Evolutionary conservation across 2,797 vertebrate genomes (phyloP).

Genomic region (Enteromius paludinosus): DNA sequence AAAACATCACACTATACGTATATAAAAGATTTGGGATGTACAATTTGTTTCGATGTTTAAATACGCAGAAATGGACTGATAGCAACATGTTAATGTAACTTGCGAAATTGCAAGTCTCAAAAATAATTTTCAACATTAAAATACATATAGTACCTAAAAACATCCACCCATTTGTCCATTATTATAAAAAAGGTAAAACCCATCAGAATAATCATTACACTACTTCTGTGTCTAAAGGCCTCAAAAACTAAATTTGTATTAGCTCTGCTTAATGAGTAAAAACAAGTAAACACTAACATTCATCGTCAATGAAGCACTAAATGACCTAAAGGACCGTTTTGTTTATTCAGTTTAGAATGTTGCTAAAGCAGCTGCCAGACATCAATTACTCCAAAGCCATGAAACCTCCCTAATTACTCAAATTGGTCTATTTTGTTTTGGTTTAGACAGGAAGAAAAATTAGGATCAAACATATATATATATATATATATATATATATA

Average conservation of each 20-base stretch:
- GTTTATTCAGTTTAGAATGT: constrained; percentile 31
- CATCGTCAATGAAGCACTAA: background rate
- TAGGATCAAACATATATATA: background rate
- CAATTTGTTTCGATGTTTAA: background rate
- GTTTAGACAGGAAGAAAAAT: background rate
- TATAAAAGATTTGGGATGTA: background rate
- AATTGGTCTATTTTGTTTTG: constrained; percentile 30
- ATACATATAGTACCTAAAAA: background rate
- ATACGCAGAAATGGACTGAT: background rate
- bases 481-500: too few species aligned
- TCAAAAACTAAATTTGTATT: background rate
- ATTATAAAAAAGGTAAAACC: background rate
- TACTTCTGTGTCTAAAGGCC: background rate
- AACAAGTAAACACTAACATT: constrained; percentile 3
- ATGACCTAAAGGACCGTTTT: constrained; percentile 20
- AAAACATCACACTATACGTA: background rate
- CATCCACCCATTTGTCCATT: background rate
- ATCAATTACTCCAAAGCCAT: constrained; percentile 26
- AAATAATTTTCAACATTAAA: background rate
- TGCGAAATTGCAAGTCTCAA: background rate
- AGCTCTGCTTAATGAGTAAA: background rate
- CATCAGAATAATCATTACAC: background rate
- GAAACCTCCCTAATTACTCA: constrained; percentile 7
- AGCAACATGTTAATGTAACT: background rate
- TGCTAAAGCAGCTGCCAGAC: constrained; percentile 35